Percentiles rank a stretch among this genome's conserved stretches.
Conservation (phyloP, 2,797 vertebrate genomes). For the Enoplosus armatus region DNA sequence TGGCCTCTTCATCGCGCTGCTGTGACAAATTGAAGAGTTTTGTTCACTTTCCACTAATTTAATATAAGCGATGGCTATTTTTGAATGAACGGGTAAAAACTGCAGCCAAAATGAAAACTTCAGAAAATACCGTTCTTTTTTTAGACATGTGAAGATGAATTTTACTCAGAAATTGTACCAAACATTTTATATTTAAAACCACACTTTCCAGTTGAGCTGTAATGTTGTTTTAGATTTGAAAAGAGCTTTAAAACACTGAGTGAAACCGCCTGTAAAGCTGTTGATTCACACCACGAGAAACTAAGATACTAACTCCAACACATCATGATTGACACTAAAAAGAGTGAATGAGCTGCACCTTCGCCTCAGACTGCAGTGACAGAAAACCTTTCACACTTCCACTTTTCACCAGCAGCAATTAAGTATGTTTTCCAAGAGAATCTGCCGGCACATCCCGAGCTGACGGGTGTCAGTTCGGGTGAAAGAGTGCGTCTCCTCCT, state of each 20-base stretch:
- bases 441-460: slow-evolving; percentile 10
- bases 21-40: background rate
- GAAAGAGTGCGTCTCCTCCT: background rate
- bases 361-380: slow-evolving; percentile 2
- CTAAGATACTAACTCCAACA: background rate
- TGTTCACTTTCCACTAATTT: background rate
- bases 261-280: slow-evolving; percentile 2
- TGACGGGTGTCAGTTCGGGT: slow-evolving; percentile 54
- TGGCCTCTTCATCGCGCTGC: background rate
- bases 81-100: background rate
- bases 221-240: background rate
- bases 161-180: background rate
- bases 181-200: background rate
- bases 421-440: slow-evolving; percentile 43
- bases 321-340: slow-evolving; percentile 44
- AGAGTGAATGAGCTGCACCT: slow-evolving; percentile 29
- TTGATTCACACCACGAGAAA: slow-evolving; percentile 18
- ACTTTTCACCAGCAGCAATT: slow-evolving; percentile 49
- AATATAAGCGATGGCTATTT: background rate
- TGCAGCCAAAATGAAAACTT: background rate
- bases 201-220: background rate
- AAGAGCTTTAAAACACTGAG: background rate
- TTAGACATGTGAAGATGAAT: background rate
- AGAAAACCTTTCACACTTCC: background rate
- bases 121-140: background rate